Evolutionary conservation across 2,113 vertebrate species (phyloP).

Genomic region (Tamias sibiricus): DNA sequence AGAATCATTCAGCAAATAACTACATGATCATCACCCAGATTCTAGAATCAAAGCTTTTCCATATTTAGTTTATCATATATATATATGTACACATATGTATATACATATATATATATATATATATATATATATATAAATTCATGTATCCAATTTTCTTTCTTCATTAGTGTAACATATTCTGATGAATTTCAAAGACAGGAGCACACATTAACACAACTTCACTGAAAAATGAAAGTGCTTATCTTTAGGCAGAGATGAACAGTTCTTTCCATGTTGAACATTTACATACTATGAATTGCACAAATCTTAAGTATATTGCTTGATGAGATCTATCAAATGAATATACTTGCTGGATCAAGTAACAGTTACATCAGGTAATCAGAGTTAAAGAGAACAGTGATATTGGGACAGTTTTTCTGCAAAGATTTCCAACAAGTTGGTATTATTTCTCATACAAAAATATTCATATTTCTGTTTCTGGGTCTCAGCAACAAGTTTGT

Average conservation of each 20-base stretch:
- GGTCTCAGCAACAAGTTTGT: not conserved
- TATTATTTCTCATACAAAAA: not conserved
- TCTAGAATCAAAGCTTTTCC: not conserved
- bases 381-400: not conserved
- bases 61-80: not conserved
- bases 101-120: no score
- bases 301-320: not conserved
- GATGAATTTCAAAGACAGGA: not conserved
- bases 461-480: not conserved
- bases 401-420: not conserved
- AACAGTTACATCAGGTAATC: not conserved
- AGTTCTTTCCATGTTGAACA: not conserved
- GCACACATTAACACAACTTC: not conserved
- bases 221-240: not conserved
- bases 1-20: not conserved
- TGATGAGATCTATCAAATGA: not conserved
- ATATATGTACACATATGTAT: no score
- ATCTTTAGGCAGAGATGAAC: not conserved
- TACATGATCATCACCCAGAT: no score
- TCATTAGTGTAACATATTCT: not conserved
- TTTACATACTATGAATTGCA: not conserved
- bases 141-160: not conserved
- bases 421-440: not conserved
- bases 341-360: not conserved
- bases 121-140: not conserved